Evolutionary conservation across 2,888 invertebrate species (phyloP).

Genomic region (Drosophila atroscutellata): DNA sequence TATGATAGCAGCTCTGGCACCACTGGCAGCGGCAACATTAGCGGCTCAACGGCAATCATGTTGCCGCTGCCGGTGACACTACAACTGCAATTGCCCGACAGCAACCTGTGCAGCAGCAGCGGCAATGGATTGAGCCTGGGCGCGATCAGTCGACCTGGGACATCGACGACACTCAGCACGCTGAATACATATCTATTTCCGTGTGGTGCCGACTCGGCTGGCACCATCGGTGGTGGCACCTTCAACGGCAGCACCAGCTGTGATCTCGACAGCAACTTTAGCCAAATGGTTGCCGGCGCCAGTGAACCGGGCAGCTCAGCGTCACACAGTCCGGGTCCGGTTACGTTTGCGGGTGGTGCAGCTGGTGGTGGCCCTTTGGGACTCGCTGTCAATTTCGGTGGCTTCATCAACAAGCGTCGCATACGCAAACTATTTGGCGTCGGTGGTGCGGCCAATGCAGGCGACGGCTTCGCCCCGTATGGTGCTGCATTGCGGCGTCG

Average conservation of each 20-base stretch:
- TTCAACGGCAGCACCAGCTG: conserved; percentile 81
- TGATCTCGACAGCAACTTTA: conserved; percentile 84
- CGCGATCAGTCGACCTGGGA: conserved; percentile 64
- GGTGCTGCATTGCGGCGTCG: conserved; percentile 72
- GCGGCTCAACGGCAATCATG: conserved; percentile 75
- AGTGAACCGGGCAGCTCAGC: conserved; percentile 59
- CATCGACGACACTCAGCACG: conserved; percentile 83
- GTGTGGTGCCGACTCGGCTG: conserved; percentile 78
- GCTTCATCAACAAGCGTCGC: conserved; percentile 81
- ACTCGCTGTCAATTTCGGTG: conserved; percentile 55
- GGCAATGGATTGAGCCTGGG: conserved; percentile 55
- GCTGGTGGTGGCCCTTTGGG: conserved; percentile 53
- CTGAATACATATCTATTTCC: conserved; percentile 84
- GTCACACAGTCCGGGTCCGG: conserved; percentile 41
- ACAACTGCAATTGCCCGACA: conserved; percentile 40
- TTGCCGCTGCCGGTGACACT: conserved; percentile 53
- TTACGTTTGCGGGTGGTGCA: neutral
- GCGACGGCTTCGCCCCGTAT: conserved; percentile 59
- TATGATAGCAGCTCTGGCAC: conserved; percentile 82
- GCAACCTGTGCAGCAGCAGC: conserved; percentile 41
- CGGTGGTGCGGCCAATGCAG: conserved; percentile 41
- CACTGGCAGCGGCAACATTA: conserved; percentile 71
- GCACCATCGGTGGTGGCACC: conserved; percentile 76
- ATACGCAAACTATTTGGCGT: conserved; percentile 80
- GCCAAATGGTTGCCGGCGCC: conserved; percentile 83